Base-by-base conservation (phyloP, 2,113 vertebrate genomes). In the Poeciliopsis retropinna region DNA sequence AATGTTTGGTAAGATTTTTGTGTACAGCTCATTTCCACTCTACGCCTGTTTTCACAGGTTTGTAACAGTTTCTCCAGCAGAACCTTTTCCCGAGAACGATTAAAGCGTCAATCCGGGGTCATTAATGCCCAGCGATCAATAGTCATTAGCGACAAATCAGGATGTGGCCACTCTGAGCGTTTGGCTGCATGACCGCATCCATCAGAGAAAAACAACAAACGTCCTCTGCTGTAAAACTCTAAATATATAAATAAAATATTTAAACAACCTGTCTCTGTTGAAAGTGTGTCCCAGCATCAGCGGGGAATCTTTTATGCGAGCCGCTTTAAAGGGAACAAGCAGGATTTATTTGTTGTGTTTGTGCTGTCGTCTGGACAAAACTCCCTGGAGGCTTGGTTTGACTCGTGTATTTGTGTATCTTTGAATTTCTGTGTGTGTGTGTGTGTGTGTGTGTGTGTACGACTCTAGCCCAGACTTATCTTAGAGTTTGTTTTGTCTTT, bases 401-500 rank as follows among this genome's bases (percentile, higher is more conserved):
- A 25, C 51, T 25, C 1, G 51, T 11, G 17, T 57, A n/a, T 57
- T 57, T 57, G 51, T 57, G 8, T n/a, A 10, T 57, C 7, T 57
- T 25, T 57, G 51, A n/a, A 9, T 57, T 7, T 25, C 3, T n/a
- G 70, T 57, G 54, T 60, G 68, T 60, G 66, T 34, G 67, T 19
- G 75, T 8, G 74, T 3, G 79, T 73, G 39, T 14, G 39, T 41
- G 39, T 41, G 39, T 14, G 39, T 14, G 13, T 41, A 79, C 67
- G 76, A 78, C 76, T 82, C 68, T 60, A 57, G 41, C 86, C 76
- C 90, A 80, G 71, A 82, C 72, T 84, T 89, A 88, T 89, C 88
- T 81, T 73, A 73, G 81, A 89, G 83, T 83, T 79, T 81, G 88
- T 87, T 87, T 83, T 86, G 89, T 89, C 87, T 90, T 88, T 88